phyloP scores from a whole-genome alignment of 2,888 invertebrate species.

The Drosophila sordidula region DNA sequence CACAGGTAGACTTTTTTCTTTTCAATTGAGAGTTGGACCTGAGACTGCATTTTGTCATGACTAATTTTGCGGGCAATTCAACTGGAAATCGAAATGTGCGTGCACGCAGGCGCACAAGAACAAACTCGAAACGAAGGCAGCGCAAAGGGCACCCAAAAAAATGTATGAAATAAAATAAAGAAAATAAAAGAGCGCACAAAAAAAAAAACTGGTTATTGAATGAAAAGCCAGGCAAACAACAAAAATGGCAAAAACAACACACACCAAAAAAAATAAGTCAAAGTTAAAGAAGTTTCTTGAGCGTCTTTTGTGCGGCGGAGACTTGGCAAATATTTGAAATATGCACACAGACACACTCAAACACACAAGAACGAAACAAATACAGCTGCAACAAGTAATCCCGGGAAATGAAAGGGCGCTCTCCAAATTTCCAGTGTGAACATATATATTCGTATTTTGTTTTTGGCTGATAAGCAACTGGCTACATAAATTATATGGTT shows the following conservation, averaged over 20 bases:
- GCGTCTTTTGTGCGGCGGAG: slow-evolving; percentile 36
- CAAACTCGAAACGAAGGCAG: slow-evolving; percentile 23
- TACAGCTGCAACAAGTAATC: slow-evolving; percentile 45
- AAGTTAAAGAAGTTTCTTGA: slow-evolving; percentile 70
- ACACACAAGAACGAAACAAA: slow-evolving; percentile 19
- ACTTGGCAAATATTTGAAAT: slow-evolving; percentile 69
- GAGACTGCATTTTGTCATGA: slow-evolving; percentile 54
- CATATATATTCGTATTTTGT: neutral
- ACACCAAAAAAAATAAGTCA: slow-evolving; percentile 38
- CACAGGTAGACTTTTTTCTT: slow-evolving; percentile 30
- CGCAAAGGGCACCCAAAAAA: slow-evolving; percentile 50
- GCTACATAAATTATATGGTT: slow-evolving; percentile 33
- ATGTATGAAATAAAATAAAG: slow-evolving; percentile 22
- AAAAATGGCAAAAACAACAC: slow-evolving; percentile 60
- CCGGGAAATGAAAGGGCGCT: slow-evolving; percentile 3
- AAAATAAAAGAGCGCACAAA: slow-evolving; percentile 51
- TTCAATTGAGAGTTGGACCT: slow-evolving; percentile 9
- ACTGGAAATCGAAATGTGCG: slow-evolving; percentile 60
- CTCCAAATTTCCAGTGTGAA: slow-evolving; percentile 6
- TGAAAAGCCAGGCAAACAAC: slow-evolving; percentile 68
- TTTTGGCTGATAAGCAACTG: slow-evolving; percentile 26
- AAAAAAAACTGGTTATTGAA: slow-evolving; percentile 80
- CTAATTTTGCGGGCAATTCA: slow-evolving; percentile 65
- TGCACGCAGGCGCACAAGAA: slow-evolving; percentile 57
- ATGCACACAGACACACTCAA: slow-evolving; percentile 53